phyloP scores from a whole-genome alignment of 2,797 vertebrate species.

The Anguilla obscura region DNA sequence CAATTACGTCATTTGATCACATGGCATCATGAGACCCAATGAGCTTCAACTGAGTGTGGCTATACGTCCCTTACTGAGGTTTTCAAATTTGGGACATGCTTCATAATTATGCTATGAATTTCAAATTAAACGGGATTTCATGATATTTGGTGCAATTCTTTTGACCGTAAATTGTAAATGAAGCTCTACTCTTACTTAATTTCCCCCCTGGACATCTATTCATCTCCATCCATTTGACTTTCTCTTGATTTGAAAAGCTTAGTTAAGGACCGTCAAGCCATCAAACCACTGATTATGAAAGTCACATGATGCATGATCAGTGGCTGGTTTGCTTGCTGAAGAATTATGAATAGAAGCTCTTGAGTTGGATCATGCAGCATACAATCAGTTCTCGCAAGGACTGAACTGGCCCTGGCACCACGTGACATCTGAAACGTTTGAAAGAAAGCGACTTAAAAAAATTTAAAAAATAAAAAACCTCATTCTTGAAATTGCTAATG shows the following conservation, averaged over 20 bases:
- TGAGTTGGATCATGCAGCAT: not conserved
- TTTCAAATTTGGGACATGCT: not conserved
- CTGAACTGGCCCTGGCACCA: not conserved
- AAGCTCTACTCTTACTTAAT: not conserved
- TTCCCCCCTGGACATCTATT: not conserved
- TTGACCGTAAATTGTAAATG: not conserved
- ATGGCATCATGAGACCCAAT: not conserved
- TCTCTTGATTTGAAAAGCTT: not conserved
- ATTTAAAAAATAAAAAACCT: not conserved
- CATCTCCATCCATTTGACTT: not conserved
- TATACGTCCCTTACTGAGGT: not conserved
- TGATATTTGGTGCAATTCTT: not conserved
- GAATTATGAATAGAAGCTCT: not conserved
- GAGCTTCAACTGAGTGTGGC: not conserved
- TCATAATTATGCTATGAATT: not conserved
- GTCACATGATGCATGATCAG: not conserved
- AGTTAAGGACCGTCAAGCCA: not conserved
- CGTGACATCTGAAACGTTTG: conserved; percentile 3
- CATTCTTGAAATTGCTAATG: not conserved
- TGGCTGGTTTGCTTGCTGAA: not conserved
- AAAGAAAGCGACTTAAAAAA: not conserved
- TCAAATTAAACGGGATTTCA: not conserved
- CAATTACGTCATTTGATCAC: not conserved
- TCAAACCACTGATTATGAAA: not conserved
- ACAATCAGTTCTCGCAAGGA: conserved; percentile 1